Evolutionary conservation across 2,888 invertebrate genomes (phyloP), one percentile per base, ranked within the genome.

Genomic region (Suillia variegata): DNA sequence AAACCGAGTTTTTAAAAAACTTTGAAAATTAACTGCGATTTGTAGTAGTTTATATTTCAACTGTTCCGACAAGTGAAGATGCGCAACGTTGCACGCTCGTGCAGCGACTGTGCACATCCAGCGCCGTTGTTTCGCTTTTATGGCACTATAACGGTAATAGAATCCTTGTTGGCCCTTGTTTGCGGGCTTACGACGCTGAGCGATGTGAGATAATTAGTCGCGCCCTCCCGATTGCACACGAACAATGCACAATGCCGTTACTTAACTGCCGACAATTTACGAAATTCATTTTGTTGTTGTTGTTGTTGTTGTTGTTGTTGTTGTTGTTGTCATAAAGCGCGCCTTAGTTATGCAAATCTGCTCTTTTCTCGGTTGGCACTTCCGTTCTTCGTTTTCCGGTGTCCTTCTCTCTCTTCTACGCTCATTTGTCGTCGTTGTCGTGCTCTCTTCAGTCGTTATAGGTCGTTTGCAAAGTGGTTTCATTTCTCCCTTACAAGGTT

Each of bases 81-180:
- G n/a, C n/a, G 22, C 24, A 67, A 64, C 67, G 65, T 31, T 55
- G 49, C 18, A 49, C 54, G 59, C 61, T 53, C 68, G 63, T 63
- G 66, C 65, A 70, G 65, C 70, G 67, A 77, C 74, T 74, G 76
- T 64, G 71, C 59, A 67, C 68, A 58, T 70, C 65, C 71, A 63
- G 62, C 64, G 58, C 61, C 59, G 61, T 69, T 66, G 69, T 65
- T 63, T 64, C 73, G 65, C 73, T 74, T 74, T 74, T 74, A 76
- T 74, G 64, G 66, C 61, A 34, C 47, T 50, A 54, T 24, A 49
- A 26, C 53, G 64, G 66, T 69, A 63, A 62, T 70, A 50, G 18
- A n/a, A 33, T 52, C 52, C 52, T 52, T 52, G 31, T 52, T 6
- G 17, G n/a, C n/a, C n/a, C n/a, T n/a, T 17, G 18, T 13, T 18